A percentile compares a stretch with the other conserved stretches of the same genome.
phyloP scores from a whole-genome alignment of 2,113 vertebrate genomes.

The Ctenomys sociabilis region DNA sequence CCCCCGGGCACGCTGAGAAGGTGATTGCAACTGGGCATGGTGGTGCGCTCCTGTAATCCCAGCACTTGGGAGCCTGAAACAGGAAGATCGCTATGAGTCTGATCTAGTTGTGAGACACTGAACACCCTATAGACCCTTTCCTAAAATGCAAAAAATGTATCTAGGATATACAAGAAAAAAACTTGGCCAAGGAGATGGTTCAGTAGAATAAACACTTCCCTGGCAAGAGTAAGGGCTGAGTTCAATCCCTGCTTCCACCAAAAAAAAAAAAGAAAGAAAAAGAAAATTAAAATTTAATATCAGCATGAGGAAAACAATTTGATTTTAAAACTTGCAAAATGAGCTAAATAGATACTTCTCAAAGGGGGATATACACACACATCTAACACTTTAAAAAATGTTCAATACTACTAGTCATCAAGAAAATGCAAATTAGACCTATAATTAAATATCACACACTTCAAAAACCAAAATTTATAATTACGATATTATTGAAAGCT shows the following conservation, averaged over 20 bases:
- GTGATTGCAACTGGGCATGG: too few species aligned
- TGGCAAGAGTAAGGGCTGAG: too few species aligned
- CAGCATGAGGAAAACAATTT: neutral
- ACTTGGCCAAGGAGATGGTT: too few species aligned
- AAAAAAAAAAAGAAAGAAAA: too few species aligned
- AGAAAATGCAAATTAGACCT: neutral
- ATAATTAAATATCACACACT: neutral
- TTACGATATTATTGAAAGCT: neutral
- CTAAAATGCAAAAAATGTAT: neutral
- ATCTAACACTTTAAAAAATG: neutral
- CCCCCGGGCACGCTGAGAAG: too few species aligned
- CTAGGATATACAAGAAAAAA: neutral
- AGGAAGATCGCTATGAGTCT: too few species aligned
- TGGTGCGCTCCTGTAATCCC: too few species aligned
- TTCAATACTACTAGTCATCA: neutral
- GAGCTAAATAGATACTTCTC: neutral
- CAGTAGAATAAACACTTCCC: too few species aligned
- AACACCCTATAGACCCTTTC: too few species aligned
- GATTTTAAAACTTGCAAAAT: neutral
- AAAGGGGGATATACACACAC: neutral
- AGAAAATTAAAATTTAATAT: neutral
- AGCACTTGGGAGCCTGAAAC: too few species aligned
- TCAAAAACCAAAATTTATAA: neutral
- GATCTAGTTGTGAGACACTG: too few species aligned
- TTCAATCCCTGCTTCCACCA: too few species aligned